These are phyloP conservation scores for Spodoptera frugiperda DNA, from an alignment of 1,140 invertebrate genomes.

Conservation along the genomic window DNA sequence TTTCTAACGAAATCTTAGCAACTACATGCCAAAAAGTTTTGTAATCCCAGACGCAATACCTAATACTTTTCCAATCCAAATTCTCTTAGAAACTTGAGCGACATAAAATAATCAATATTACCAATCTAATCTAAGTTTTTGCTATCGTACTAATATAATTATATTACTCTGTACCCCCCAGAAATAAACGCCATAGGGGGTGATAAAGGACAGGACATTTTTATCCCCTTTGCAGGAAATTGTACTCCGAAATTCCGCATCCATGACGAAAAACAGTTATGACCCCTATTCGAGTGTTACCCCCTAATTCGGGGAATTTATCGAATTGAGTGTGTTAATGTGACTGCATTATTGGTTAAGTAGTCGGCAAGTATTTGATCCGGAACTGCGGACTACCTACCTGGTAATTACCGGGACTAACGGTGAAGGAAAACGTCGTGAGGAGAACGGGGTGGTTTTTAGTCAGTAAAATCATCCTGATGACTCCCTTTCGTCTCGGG, in stretches of 20 bases:
- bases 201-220: constrained; percentile 13
- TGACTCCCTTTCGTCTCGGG: too few relatives aligned
- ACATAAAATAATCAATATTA: background rate
- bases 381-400: too few relatives aligned
- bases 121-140: constrained; percentile 28
- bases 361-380: too few relatives aligned
- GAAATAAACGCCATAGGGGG: background rate
- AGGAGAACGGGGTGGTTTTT: too few relatives aligned
- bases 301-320: constrained; percentile 2
- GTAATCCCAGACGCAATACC: background rate
- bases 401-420: too few relatives aligned
- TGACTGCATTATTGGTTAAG: background rate
- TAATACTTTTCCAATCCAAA: background rate
- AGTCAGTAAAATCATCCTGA: too few relatives aligned
- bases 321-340: background rate
- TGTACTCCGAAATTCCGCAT: background rate
- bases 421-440: too few relatives aligned
- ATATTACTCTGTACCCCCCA: constrained; percentile 2
- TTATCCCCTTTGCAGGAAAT: background rate
- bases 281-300: background rate
- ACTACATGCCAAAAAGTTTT: background rate
- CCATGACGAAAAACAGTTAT: constrained; percentile 16
- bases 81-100: background rate
- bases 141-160: constrained; percentile 1
- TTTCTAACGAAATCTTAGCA: background rate